These are phyloP conservation scores for Phyllostomus discolor DNA, from an alignment of 2,113 vertebrate species.

Conservation along the genomic window DNA sequence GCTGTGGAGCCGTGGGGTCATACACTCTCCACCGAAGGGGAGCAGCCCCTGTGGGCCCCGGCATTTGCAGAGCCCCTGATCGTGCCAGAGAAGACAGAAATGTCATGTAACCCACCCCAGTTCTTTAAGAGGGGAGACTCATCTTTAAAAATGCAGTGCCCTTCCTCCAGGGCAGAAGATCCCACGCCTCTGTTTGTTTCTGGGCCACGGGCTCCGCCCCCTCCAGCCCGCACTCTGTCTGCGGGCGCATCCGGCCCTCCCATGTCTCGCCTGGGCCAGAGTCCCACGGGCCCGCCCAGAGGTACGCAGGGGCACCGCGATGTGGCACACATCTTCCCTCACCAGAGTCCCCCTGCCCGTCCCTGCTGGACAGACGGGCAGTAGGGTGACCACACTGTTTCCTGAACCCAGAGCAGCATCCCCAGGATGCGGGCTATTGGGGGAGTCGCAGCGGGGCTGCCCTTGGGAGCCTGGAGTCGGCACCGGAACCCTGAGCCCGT, in stretches of 20 bases:
- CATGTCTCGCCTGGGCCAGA: accelerated
- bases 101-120: neutral
- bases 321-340: neutral
- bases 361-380: neutral
- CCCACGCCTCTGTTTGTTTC: accelerated
- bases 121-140: neutral
- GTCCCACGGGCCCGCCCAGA: neutral
- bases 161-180: neutral
- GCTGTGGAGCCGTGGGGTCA: accelerated
- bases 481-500: neutral
- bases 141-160: neutral
- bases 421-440: neutral
- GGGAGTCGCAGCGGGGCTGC: neutral
- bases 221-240: neutral
- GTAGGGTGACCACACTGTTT: neutral
- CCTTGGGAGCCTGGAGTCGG: neutral
- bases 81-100: neutral
- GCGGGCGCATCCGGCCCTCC: accelerated
- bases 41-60: neutral
- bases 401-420: neutral
- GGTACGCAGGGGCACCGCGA: accelerated
- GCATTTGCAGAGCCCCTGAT: neutral
- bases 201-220: accelerated
- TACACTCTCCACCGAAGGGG: neutral
- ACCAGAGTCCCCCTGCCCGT: neutral